Conservation (phyloP, 2,113 vertebrate species). For the Isurus oxyrinchus region DNA sequence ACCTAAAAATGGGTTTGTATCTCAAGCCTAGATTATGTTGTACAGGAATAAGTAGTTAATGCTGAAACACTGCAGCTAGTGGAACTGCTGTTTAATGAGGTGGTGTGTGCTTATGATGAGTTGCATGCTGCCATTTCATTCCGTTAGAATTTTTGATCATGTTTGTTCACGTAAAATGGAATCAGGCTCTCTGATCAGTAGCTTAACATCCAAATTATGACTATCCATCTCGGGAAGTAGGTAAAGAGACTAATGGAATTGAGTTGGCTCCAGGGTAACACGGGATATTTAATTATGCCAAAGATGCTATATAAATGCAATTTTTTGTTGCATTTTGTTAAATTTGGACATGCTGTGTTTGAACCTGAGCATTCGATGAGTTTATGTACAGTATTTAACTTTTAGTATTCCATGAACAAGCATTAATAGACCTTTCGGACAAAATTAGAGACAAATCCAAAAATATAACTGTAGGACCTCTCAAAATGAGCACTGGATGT, state of each 20-base stretch:
- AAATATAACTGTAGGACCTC: background rate
- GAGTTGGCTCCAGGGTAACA: background rate
- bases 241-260: background rate
- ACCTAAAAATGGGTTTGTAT: background rate
- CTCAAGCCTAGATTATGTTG: too few relatives aligned
- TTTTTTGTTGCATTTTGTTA: background rate
- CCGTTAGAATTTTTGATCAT: background rate
- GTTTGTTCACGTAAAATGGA: background rate
- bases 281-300: too few relatives aligned
- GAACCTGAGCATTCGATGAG: background rate
- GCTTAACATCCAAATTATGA: background rate
- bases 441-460: background rate
- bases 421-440: background rate
- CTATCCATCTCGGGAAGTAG: background rate
- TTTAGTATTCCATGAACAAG: background rate
- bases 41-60: too few relatives aligned
- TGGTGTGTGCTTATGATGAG: background rate
- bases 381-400: background rate
- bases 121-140: background rate
- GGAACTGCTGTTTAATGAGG: too few relatives aligned
- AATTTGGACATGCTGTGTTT: background rate
- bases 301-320: background rate
- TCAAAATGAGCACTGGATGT: background rate
- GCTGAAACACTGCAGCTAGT: too few relatives aligned
- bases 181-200: background rate